Base-by-base conservation (phyloP, 2,113 vertebrate species). In the Hypanus sabinus region DNA sequence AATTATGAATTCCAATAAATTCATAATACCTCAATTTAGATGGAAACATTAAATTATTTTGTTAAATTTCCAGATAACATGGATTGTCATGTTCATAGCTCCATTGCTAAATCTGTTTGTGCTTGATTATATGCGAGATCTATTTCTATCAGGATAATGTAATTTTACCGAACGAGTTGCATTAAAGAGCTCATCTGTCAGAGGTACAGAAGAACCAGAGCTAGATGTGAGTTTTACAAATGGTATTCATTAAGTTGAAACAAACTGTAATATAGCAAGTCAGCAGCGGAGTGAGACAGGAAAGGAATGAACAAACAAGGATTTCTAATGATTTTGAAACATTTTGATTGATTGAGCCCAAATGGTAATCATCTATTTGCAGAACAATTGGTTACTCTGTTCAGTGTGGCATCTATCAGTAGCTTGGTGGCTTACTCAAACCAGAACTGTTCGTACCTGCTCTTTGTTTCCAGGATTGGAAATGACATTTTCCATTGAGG, bases 111-210 rank as follows among this genome's bases (percentile, higher is more conserved):
- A 93, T 93, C 68, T 55, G 38, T 73, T 73, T 93, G 91, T 93
- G 91, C 91, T 93, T 93, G 91, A 93, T 68, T 90, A n/a, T 62
- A 65, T 93, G 91, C 38, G 22, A 55, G 68, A 95, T 96, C 95
- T 81, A 10, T 95, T 95, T 95, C 96, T 95, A 96, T 96, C 96
- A 95, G 95, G 96, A 96, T 96, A 96, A 97, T 96, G 95, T 96
- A 96, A 96, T 96, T 96, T 96, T 96, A 96, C 95, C 95, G 96
- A 96, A 96, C 96, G 95, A 97, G 96, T 96, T 96, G 96, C 96
- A 96, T 96, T 97, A 96, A 95, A 94, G 95, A 95, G 95, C 95
- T 95, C 96, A 96, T 96, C 96, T 96, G 96, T 97, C 96, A 96
- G 96, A 96, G 95, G 96, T 95, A 94, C 94, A 96, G 96, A 96